Evolutionary conservation across 2,113 vertebrate species (phyloP).

Genomic region (Spilogale gracilis): DNA sequence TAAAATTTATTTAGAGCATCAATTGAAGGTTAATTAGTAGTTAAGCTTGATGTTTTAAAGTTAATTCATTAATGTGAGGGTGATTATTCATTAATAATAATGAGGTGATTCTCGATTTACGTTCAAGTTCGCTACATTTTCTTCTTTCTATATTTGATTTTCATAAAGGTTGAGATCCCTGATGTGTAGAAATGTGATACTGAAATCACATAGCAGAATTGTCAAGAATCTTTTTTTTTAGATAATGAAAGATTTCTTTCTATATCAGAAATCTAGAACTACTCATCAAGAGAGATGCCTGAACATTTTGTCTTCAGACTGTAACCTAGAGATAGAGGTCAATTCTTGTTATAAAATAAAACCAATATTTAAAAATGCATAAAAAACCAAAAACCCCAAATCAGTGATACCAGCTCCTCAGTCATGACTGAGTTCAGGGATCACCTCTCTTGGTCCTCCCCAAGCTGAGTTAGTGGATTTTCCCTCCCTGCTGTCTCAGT

Average conservation of each 20-base stretch:
- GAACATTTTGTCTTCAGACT: conserved; percentile 24
- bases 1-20: conserved; percentile 70
- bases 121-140: conserved; percentile 7
- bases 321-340: neutral
- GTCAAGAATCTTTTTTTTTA: neutral
- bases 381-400: neutral
- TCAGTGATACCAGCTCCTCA: neutral
- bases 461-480: neutral
- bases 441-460: neutral
- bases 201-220: neutral
- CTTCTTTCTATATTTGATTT: neutral
- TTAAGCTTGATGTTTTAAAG: conserved; percentile 75
- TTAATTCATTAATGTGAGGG: conserved; percentile 65
- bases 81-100: conserved; percentile 73
- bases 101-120: conserved; percentile 57
- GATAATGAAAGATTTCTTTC: neutral
- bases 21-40: conserved; percentile 67
- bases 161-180: neutral
- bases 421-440: neutral
- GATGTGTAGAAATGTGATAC: neutral
- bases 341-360: neutral
- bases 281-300: neutral
- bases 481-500: neutral
- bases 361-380: neutral
- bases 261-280: conserved; percentile 19